Evolutionary conservation across 2,113 vertebrate species (phyloP), one percentile per base, ranked within the genome.

Genomic region (Coreoperca whiteheadi): DNA sequence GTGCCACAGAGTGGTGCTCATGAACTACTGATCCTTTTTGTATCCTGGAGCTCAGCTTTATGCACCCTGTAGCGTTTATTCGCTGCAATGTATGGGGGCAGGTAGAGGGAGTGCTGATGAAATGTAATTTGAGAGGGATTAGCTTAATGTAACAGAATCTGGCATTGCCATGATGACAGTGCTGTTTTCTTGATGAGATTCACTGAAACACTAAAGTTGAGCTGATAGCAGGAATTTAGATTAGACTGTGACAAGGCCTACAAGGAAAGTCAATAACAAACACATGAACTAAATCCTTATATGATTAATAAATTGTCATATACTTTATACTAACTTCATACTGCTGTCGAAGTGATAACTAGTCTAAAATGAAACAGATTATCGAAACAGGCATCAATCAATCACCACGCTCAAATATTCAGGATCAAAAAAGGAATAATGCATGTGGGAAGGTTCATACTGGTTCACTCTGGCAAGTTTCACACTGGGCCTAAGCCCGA

Each of bases 1-100:
- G 7, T 2, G n/a, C 91, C 94, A 93, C 88, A 83, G 1, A 69
- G 83, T 70, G 92, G 88, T 72, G 89, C 79, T 88, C 70, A 80
- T 53, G 82, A 63, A 79, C 89, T 66, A 18, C 72, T 23, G 21
- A 66, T 85, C 5, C 4, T 34, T 28, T 34, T 11, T 32, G 41
- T 32, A 1, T 25, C 65, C 59, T 28, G 16, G 21, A 23, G 81
- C 64, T 77, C 71, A 30, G 77, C 64, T 67, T 15, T 1, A 3
- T 69, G 60, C 71, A 37, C 14, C 7, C 32, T 18, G 37, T 20
- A 9, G 48, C 56, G 30, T 57, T 69, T 59, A 53, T 79, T 70
- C 72, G 48, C 30, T 43, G 53, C 11, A 64, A 32, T 56, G 34
- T 74, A 76, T n/a, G 20, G 6, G 54, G 6, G 54, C 39, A 60